Evolutionary conservation across 2,113 vertebrate genomes (phyloP), one percentile per base, ranked within the genome.

Genomic region (Peromyscus californicus): DNA sequence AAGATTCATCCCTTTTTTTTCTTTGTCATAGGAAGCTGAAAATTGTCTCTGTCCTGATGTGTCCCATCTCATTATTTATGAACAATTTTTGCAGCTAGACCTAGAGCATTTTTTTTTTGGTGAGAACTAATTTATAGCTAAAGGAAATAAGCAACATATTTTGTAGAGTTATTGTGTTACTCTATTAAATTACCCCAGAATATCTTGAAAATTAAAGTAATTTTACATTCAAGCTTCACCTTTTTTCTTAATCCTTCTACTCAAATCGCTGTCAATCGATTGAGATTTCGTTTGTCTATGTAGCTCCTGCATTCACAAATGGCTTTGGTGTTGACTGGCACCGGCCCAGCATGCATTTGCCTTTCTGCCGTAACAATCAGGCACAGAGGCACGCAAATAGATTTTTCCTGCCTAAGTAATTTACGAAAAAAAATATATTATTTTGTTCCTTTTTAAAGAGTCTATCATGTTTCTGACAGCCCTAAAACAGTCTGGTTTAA

Each of bases 201-300:
- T 91, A 3, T 74, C 39, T 63, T 83, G 29, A n/a, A 96, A 91
- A 95, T 94, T 70, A 90, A 95, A 95, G 92, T 51, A 76, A 8
- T 91, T 89, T 79, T 93, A 80, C 33, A 75, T 80, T 84, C 33
- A 89, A 92, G 59, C 17, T 65, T 7, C 0, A 95, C 24, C 2
- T 4, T 26, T 69, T 7, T 31, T 69, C 15, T 3, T 97, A 78
- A 65, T 39, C 75, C 29, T 92, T 8, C 75, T 69, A 54, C 33
- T 90, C 78, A 95, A 95, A 21, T 80, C 10, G 3, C 72, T 84
- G 16, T 72, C 61, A 94, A 15, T 54, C 84, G 4, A 48, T 31
- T 78, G 15, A 94, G 65, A 59, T 16, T 45, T 96, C 57, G 54
- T 59, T 72, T 93, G 4, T 29, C 72, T 83, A 26, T 36, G 36